Percentiles rank a stretch among this genome's conserved stretches.
phyloP scores from a whole-genome alignment of 1,140 invertebrate genomes.

The Pseudoatta argentina region DNA sequence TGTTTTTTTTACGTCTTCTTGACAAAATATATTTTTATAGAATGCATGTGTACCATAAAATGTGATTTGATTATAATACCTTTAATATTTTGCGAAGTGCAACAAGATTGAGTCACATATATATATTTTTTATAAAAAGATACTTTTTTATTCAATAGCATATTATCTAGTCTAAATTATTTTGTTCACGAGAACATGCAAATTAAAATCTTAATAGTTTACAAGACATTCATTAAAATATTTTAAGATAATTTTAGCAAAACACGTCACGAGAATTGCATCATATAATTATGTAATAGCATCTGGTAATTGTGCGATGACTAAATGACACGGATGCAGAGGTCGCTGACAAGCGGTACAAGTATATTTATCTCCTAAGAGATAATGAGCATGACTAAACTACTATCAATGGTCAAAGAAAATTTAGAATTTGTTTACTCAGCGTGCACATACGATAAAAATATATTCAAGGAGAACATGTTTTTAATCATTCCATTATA shows the following conservation, averaged over 20 bases:
- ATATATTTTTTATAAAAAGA: not conserved
- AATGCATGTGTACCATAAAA: not conserved
- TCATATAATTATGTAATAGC: slow-evolving; percentile 15
- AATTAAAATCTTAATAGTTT: not conserved
- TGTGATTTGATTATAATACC: not conserved
- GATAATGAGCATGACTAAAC: slow-evolving; percentile 16
- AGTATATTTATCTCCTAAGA: slow-evolving; percentile 29
- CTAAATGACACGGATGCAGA: slow-evolving; percentile 27
- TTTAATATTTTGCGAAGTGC: not conserved
- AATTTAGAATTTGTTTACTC: slow-evolving; percentile 31
- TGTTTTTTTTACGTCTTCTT: no score
- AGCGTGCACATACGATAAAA: not conserved
- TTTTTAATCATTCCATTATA: not conserved
- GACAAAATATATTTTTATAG: not conserved
- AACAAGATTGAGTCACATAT: not conserved
- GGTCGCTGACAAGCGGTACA: not conserved
- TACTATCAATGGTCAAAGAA: slow-evolving; percentile 1
- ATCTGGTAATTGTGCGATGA: slow-evolving; percentile 10
- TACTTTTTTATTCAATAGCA: not conserved
- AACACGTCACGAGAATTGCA: slow-evolving; percentile 4
- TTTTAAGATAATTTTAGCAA: not conserved
- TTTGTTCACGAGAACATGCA: not conserved
- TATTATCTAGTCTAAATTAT: not conserved
- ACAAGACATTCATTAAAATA: not conserved
- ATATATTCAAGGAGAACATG: not conserved